Percentiles rank a stretch among this genome's conserved stretches.
Conservation (phyloP, 92 coral and sea anemone species). For the Metridium senile region DNA sequence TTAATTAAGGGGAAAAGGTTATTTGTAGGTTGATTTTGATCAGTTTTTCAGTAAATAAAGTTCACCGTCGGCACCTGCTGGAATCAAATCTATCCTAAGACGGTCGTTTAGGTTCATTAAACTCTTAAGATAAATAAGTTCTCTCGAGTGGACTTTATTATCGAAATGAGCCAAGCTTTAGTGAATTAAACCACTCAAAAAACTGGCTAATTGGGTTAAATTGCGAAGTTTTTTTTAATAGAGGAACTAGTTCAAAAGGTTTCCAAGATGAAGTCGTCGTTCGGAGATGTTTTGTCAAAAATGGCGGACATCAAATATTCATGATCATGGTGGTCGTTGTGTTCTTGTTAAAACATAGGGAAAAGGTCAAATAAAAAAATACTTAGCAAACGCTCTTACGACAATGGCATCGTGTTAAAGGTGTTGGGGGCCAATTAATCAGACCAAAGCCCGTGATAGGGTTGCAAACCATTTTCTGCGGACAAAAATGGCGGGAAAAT, state of each 20-base stretch:
- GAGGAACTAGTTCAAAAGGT: background rate
- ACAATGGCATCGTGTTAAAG: background rate
- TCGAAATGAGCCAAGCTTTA: background rate
- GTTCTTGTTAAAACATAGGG: background rate
- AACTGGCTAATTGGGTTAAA: background rate
- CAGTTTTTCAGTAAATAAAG: background rate
- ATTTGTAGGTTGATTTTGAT: background rate
- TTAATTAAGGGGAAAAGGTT: too few species aligned
- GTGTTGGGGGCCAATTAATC: background rate
- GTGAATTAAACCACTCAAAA: background rate
- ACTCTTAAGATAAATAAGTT: background rate
- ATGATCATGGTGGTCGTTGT: background rate
- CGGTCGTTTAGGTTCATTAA: constrained; percentile 14
- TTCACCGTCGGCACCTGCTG: background rate
- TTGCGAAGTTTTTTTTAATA: background rate
- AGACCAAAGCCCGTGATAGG: constrained; percentile 1
- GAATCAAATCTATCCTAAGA: background rate
- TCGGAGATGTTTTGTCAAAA: background rate
- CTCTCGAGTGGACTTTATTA: background rate
- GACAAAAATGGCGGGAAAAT: background rate
- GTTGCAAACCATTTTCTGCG: background rate
- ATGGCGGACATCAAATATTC: background rate
- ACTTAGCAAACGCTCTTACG: background rate
- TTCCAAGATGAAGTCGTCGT: background rate
- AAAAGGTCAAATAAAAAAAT: background rate